Base-by-base conservation (phyloP, 2,888 invertebrate species). In the Cerastis rubricosa region DNA sequence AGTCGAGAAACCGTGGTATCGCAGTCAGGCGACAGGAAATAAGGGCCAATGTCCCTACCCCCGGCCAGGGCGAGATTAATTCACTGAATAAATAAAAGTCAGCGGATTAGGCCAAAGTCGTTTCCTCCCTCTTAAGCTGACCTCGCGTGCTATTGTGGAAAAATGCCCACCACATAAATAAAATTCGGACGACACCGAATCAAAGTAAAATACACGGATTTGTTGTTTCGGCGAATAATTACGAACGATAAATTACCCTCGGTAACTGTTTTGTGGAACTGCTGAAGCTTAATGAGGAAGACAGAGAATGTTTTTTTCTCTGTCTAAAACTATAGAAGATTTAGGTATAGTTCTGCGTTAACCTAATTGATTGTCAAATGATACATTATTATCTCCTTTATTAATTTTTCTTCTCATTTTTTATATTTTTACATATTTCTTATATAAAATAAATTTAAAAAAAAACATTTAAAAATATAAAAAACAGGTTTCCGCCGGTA, bases 21-120 rank as follows among this genome's bases (percentile, higher is more conserved):
- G 87, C 85, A 76, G 71, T 80, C 81, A 88, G 91, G 90, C 92
- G 92, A 92, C 94, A 94, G 94, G 94, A 94, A 95, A 94, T 93
- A 94, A 94, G 95, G 94, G 93, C 89, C 90, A 89, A 88, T 92
- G 93, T 93, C 94, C 94, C 94, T 93, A 91, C 92, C 94, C 94
- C 90, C 89, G 89, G 91, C 91, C 91, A 87, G 88, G 92, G 91
- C 88, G 94, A 96, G 96, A 96, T 96, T 96, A 96, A 96, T 96
- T 96, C 96, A 96, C 94, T 96, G 96, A 96, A 96, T 96, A 96
- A 96, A 96, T 96, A 96, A 96, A 96, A 96, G 96, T 96, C 96
- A 96, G 96, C 96, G 96, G 96, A 96, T 96, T 96, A 96, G 95
- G 94, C 94, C 95, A 94, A 94, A 95, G 95, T 94, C 95, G 95